Base-by-base conservation (phyloP, 2,113 vertebrate genomes). In the Arothron firmamentum region DNA sequence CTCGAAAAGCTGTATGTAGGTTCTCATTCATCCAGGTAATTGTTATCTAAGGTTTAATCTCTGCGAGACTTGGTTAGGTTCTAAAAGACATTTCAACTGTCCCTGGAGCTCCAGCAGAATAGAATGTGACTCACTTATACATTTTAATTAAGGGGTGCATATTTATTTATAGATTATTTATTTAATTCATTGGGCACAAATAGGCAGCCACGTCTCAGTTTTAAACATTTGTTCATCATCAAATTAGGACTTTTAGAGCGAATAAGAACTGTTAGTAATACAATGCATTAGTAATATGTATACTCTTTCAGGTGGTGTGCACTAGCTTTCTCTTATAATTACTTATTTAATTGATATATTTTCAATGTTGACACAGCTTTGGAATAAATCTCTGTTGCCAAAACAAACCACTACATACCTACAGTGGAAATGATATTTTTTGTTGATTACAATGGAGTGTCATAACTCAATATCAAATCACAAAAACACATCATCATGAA, bases 171-270 rank as follows among this genome's bases (percentile, higher is more conserved):
- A 38, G 6, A 12, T 12, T 10, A 38, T 38, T 9, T 38, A 38
- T 38, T 10, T 38, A 6, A 48, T 81, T 81, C 82, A 75, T 72
- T 81, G 17, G 38, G 52, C 51, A 71, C 34, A 65, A 1, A 10
- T 18, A 73, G 21, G 56, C 67, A 75, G 60, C 46, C 47, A 15
- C 34, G 20, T 47, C 17, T 56, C 34, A 59, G 45, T 25, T 58
- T 43, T 49, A n/a, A 72, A 77, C 51, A 74, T 9, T 0, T 46
- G 14, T 21, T 68, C 46, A 56, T 3, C 17, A 41, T 52, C 75
- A 56, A 52, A 53, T 0, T 5, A 12, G 41, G 41, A 70, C 1
- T 16, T 38, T 51, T 49, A 51, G 10, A 45, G 51, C 18, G 61
- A 50, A 52, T 3, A 8, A 51, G 10, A 45, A n/a, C 73, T 69